A percentile compares a stretch with the other conserved stretches of the same genome.
Evolutionary conservation across 2,113 vertebrate genomes (phyloP).

Genomic region (Piaya cayana): DNA sequence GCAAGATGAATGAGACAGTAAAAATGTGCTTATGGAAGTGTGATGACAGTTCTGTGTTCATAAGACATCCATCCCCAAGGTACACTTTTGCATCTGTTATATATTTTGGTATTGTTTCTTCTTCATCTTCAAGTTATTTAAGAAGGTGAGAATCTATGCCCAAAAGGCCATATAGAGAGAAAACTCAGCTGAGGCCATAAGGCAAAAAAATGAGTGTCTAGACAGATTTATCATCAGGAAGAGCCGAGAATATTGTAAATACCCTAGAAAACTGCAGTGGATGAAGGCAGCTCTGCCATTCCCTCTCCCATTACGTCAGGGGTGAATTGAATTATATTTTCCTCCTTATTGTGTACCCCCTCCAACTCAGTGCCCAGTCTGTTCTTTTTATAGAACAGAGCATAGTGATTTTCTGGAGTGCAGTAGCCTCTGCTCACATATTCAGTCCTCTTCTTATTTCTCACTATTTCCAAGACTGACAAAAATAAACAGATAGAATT

Average conservation of each 20-base stretch:
- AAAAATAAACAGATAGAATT: background rate
- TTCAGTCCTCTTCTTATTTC: background rate
- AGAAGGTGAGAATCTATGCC: constrained; percentile 29
- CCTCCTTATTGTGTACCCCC: background rate
- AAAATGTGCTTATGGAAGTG: constrained; percentile 47
- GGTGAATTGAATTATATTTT: background rate
- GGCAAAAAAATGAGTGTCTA: background rate
- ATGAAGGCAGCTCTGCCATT: background rate
- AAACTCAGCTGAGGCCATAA: constrained; percentile 11
- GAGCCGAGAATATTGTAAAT: constrained; percentile 2
- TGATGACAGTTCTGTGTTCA: constrained; percentile 36
- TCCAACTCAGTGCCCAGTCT: background rate
- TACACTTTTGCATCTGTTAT: constrained; percentile 39
- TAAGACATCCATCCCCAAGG: constrained; percentile 22
- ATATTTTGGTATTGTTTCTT: constrained; percentile 47
- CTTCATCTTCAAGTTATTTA: constrained; percentile 27
- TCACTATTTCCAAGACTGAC: background rate
- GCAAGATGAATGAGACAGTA: constrained; percentile 45
- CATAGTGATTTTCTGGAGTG: background rate
- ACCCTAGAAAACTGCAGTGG: background rate
- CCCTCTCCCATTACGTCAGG: background rate
- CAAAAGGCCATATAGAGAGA: constrained; percentile 1
- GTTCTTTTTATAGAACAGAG: background rate
- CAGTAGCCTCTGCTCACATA: background rate
- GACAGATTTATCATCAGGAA: constrained; percentile 11